These are phyloP conservation scores for Scomber japonicus DNA, from an alignment of 2,113 vertebrate species.

Conservation along the genomic window DNA sequence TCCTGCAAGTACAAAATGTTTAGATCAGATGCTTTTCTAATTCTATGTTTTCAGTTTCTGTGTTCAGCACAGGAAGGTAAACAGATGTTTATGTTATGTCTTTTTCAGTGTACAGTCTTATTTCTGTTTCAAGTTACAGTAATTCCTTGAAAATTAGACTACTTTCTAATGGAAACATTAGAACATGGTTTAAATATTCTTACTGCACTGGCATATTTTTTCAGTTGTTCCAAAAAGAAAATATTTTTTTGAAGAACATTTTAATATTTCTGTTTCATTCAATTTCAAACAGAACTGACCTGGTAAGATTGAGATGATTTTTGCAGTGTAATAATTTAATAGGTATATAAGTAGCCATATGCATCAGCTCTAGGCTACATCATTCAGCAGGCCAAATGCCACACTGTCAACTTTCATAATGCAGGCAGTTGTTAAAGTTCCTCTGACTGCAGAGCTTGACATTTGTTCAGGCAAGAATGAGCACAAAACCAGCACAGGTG, in stretches of 20 bases:
- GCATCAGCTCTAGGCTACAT: constrained; percentile 6
- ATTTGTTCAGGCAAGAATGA: constrained; percentile 75
- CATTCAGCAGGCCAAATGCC: constrained; percentile 44
- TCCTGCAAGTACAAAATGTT: not conserved
- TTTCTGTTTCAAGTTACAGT: not conserved
- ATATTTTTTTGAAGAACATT: not conserved
- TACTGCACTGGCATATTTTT: not conserved
- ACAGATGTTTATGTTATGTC: not conserved
- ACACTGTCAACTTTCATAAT: constrained; percentile 59
- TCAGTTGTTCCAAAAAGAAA: not conserved
- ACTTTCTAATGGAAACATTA: not conserved
- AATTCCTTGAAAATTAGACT: not conserved
- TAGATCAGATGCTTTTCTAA: not conserved
- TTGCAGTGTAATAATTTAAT: constrained; percentile 17
- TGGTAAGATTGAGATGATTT: not conserved
- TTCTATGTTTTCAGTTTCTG: not conserved
- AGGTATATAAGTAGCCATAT: not conserved
- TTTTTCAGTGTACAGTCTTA: not conserved
- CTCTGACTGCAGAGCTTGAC: constrained; percentile 76
- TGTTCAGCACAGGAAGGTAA: not conserved
- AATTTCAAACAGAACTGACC: not conserved
- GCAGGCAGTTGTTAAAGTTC: constrained; percentile 61
- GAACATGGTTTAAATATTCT: not conserved
- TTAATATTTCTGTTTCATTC: constrained; percentile 6
- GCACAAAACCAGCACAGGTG: constrained; percentile 83